These are phyloP conservation scores for Leptosomus discolor DNA, from an alignment of 2,113 vertebrate genomes.

Conservation along the genomic window DNA sequence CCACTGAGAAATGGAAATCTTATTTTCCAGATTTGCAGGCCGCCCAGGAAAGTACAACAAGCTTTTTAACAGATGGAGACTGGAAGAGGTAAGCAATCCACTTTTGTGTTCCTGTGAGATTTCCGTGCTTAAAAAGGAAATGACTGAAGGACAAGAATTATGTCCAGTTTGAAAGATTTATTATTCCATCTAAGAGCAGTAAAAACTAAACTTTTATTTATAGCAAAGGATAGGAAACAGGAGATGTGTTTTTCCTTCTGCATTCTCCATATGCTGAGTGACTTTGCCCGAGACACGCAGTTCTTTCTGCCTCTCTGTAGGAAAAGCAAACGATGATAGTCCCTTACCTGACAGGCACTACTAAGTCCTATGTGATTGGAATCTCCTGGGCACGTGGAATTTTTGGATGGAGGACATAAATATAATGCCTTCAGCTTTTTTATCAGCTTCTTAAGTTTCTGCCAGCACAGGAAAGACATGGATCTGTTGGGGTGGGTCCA, in stretches of 20 bases:
- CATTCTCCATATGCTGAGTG: neutral
- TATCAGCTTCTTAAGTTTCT: neutral
- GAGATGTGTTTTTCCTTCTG: neutral
- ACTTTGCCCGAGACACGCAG: neutral
- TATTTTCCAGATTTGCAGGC: slow-evolving; percentile 89
- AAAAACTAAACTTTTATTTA: neutral
- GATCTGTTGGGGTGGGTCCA: neutral
- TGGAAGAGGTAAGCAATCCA: slow-evolving; percentile 90
- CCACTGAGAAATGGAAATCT: slow-evolving; percentile 47
- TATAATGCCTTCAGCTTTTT: neutral
- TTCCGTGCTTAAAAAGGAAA: neutral
- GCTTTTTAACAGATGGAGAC: slow-evolving; percentile 95
- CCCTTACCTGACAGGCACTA: neutral
- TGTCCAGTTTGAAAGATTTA: neutral
- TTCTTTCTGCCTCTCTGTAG: neutral
- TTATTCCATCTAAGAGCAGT: neutral
- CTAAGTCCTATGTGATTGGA: rapidly evolving
- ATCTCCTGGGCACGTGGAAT: neutral
- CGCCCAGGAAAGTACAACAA: slow-evolving; percentile 98
- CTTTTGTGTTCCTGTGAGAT: neutral
- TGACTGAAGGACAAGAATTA: neutral
- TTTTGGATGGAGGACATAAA: neutral
- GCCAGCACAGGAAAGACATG: neutral
- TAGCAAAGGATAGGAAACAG: neutral
- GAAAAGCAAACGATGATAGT: neutral